These are phyloP conservation scores for Caenorhabditis brenneri DNA, from an alignment of 1,140 invertebrate species.

Conservation along the genomic window DNA sequence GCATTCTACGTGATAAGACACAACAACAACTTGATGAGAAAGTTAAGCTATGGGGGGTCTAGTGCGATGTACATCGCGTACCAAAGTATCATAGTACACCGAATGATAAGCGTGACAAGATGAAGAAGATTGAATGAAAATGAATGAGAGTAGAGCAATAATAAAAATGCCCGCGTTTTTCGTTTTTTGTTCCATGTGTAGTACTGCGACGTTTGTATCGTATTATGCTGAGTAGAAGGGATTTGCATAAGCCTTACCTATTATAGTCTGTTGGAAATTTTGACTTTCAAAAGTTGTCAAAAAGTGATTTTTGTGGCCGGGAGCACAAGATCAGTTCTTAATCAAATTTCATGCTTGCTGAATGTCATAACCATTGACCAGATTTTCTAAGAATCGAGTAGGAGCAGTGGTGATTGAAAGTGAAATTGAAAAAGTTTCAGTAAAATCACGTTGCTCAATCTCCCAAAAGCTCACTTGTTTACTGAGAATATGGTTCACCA, in stretches of 20 bases:
- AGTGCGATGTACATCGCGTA: neutral
- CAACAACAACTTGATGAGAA: neutral
- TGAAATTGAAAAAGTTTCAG: neutral
- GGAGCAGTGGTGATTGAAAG: no score
- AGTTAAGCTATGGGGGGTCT: neutral
- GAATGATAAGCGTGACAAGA: constrained; percentile 30
- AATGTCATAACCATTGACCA: no score
- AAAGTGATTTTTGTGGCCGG: neutral
- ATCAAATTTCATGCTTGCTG: no score
- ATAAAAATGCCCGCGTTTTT: neutral
- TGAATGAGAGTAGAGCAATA: neutral
- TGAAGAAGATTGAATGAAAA: neutral
- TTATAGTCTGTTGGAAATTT: no score
- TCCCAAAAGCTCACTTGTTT: neutral
- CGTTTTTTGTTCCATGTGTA: neutral
- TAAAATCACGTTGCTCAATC: neutral
- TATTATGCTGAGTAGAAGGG: neutral
- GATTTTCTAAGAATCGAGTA: no score
- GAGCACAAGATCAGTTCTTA: neutral
- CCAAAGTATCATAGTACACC: constrained; percentile 32
- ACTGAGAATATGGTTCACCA: neutral
- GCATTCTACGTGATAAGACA: neutral
- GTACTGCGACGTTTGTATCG: neutral
- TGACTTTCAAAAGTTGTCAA: neutral
- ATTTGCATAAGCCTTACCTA: constrained; percentile 14